Base-by-base conservation (phyloP, 2,113 vertebrate species). In the Ameiurus melas region DNA sequence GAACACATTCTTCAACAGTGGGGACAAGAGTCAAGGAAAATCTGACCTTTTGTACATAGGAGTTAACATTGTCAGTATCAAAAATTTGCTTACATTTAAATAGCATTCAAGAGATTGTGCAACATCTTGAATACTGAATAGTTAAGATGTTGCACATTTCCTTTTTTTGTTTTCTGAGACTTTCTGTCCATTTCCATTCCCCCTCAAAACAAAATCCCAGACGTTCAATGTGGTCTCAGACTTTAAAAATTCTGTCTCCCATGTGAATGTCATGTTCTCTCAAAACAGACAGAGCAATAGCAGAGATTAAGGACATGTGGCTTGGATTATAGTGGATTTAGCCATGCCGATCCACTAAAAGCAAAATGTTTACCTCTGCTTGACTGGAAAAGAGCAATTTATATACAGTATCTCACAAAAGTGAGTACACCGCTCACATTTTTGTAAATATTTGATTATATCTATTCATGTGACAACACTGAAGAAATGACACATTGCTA, bases 251-350 rank as follows among this genome's bases (percentile, higher is more conserved):
- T 58, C 43, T 68, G 33, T 75, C 39, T 77, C 84, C 22, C 36
- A 51, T 79, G 30, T 25, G 53, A 73, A 53, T 71, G 81, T 85
- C 91, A 91, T 85, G 93, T 88, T 91, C 80, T 91, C 84, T 90
- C 93, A 94, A 90, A 93, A 92, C 92, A 93, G 86, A 62, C 87
- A 87, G 60, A 87, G 62, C 86, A 89, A 86, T 16, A 89, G 71
- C 87, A 62, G 87, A 92, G 94, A 95, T 96, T 94, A 95, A 93
- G 92, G 92, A 43, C 93, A 95, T 93, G 92, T 90, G 71, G 90
- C 83, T 80, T 91, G 94, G 95, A 95, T 95, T 95, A 94, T 89
- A 83, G 84, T 91, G 94, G 95, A 95, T 95, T 95, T 95, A 94
- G 85, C 90, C 89, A 89, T 85, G 79, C 87, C 87, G 93, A 93